Evolutionary conservation across 2,113 vertebrate genomes (phyloP).

Genomic region (Orycteropus afer): DNA sequence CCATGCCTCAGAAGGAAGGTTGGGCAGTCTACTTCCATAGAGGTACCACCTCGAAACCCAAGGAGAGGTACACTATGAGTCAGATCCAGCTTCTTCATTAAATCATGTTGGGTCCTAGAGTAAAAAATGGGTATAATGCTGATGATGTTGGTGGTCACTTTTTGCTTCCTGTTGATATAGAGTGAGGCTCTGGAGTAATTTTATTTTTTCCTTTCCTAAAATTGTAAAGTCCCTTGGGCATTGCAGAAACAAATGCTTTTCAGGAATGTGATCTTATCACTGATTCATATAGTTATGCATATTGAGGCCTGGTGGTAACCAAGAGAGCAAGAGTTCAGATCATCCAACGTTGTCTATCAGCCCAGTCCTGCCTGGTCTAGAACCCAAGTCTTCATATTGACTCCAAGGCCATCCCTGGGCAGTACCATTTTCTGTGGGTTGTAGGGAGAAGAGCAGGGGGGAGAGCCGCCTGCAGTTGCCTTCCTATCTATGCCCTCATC

Average conservation of each 20-base stretch:
- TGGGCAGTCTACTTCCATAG: no score
- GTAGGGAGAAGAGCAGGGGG: neutral
- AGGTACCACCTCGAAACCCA: no score
- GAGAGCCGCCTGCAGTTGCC: neutral
- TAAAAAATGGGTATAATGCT: neutral
- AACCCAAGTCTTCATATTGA: neutral
- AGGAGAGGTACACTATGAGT: no score
- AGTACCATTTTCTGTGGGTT: neutral
- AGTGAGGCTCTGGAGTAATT: neutral
- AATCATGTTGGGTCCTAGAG: neutral
- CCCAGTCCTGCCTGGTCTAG: neutral
- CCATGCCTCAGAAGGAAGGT: no score
- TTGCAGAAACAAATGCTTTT: neutral
- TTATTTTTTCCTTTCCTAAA: neutral
- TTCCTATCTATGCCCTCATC: neutral
- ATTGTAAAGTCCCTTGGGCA: neutral
- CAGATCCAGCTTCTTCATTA: neutral
- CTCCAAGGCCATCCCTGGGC: neutral
- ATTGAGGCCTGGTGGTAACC: neutral
- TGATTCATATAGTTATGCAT: neutral
- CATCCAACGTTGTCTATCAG: neutral
- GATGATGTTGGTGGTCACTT: fast-evolving
- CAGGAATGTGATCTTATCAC: neutral
- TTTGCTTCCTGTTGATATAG: neutral
- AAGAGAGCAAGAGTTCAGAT: neutral